Evolutionary conservation across 2,888 invertebrate species (phyloP).

Genomic region (Standfussiana lucernea): DNA sequence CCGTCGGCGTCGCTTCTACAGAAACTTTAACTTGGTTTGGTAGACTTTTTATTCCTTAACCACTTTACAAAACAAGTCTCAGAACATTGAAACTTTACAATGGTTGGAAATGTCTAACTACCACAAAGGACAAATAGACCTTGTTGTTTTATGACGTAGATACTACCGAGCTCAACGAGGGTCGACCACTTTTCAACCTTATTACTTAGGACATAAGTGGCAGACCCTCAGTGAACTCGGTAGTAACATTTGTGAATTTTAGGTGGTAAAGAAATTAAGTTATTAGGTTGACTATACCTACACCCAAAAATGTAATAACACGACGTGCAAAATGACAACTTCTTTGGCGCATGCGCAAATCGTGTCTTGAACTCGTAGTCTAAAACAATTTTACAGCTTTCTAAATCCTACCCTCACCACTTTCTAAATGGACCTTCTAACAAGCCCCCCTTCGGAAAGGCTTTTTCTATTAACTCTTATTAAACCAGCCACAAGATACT

Average conservation of each 20-base stretch:
- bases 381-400: neutral
- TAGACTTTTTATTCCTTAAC: neutral
- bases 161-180: too few species aligned
- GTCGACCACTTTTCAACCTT: neutral
- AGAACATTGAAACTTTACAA: neutral
- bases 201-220: too few species aligned
- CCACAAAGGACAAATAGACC: neutral
- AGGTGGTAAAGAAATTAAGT: neutral
- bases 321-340: neutral
- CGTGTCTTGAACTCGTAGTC: neutral
- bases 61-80: neutral
- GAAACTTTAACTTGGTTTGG: neutral
- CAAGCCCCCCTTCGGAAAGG: slow-evolving; percentile 13
- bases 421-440: slow-evolving; percentile 10
- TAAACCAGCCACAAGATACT: slow-evolving; percentile 19
- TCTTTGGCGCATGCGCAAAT: neutral
- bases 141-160: too few species aligned
- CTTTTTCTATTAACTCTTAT: neutral
- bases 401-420: neutral
- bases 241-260: neutral
- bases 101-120: neutral
- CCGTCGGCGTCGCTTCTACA: neutral
- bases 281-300: neutral
- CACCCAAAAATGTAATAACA: neutral
- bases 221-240: neutral